phyloP scores from a whole-genome alignment of 2,113 vertebrate genomes.

The Sander vitreus region DNA sequence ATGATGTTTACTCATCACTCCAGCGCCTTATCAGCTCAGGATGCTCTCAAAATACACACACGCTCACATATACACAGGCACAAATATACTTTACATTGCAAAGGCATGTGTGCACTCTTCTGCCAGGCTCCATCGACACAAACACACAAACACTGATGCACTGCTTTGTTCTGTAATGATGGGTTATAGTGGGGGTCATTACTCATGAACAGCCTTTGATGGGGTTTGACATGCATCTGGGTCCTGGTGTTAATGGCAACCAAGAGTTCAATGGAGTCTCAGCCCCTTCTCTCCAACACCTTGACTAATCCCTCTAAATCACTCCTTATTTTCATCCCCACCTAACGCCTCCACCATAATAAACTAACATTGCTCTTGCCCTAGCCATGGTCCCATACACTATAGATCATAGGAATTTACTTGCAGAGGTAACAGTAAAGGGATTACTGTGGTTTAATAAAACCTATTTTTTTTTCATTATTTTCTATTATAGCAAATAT shows the following conservation, averaged over 20 bases:
- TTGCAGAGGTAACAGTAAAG: background rate
- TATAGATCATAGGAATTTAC: conserved; percentile 41
- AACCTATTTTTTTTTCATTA: background rate
- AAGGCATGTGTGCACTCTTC: background rate
- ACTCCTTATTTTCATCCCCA: conserved; percentile 24
- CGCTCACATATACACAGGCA: background rate
- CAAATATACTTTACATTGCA: conserved; percentile 3
- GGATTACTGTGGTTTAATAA: conserved; percentile 11
- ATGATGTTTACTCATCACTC: conserved; percentile 74
- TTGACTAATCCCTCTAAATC: conserved; percentile 71
- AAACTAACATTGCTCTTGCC: conserved; percentile 18
- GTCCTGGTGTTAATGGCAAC: conserved; percentile 54
- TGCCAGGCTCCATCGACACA: background rate
- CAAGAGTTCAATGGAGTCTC: conserved; percentile 61
- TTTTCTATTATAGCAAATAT: background rate
- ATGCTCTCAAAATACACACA: conserved; percentile 35
- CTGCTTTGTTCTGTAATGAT: conserved; percentile 38
- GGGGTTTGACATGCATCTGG: conserved; percentile 51
- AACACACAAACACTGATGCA: conserved; percentile 13
- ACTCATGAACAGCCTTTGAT: conserved; percentile 55
- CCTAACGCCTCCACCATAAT: conserved; percentile 11
- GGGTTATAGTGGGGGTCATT: conserved; percentile 50
- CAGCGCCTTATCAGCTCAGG: conserved; percentile 30
- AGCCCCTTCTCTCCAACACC: conserved; percentile 2
- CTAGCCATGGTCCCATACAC: background rate